Evolutionary conservation across 2,888 invertebrate species (phyloP), one percentile per base, ranked within the genome.

Genomic region (Panzeria rudis): DNA sequence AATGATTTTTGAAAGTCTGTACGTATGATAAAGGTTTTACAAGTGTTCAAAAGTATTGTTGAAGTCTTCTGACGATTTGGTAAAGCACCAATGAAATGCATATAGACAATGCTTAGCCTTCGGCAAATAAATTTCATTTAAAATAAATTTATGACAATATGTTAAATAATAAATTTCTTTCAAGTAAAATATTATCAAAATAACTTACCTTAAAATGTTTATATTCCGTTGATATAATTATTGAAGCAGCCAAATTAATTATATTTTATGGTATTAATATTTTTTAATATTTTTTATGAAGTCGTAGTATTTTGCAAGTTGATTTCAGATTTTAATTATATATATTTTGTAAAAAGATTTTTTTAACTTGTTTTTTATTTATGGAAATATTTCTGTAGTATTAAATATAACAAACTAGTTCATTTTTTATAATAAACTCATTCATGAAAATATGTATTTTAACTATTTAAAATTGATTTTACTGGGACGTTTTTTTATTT

Each of bases 251-350:
- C 44, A n/a, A 5, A 44, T 44, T 5, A n/a, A n/a, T 54, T 13
- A 25, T 23, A 13, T 54, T 54, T 54, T 54, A 15, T 25, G 4
- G 25, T 25, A 13, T n/a, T 1, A 50, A 20, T n/a, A 41, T 23
- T 41, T 52, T 38, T 8, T 32, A 11, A 9, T n/a, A 38, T 62
- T 20, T 44, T 66, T 32, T 32, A 66, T 41, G 15, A 20, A 71
- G 25, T n/a, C 11, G 54, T 41, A n/a, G 47, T 71, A 41, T 32
- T 38, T 54, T 64, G 13, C 11, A 23, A 61, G 6, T n/a, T 41
- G 38, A 52, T 29, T 62, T 54, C 54, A 7, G n/a, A 17, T 69
- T 69, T 25, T 52, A 66, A 6, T 47, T 47, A 47, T 7, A 17
- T 7, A 17, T 54, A 54, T 50, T 50, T 44, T 5, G 1, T 44